Percentiles rank a stretch among this genome's conserved stretches.
These are phyloP conservation scores for Cantharis flavilabris DNA, from an alignment of 2,888 invertebrate species.

Conservation along the genomic window DNA sequence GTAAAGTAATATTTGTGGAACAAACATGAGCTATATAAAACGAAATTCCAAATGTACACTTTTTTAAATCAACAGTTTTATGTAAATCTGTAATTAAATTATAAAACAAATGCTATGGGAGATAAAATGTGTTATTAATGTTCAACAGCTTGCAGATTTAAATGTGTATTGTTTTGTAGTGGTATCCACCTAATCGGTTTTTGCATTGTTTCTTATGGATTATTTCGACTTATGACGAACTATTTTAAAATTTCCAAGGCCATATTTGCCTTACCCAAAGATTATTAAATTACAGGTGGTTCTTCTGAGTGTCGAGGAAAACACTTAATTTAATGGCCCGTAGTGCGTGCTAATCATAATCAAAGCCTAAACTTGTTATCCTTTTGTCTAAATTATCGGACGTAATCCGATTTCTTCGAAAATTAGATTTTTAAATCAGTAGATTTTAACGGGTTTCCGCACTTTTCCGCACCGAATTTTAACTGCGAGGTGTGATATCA, in stretches of 20 bases:
- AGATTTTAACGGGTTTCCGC: neutral
- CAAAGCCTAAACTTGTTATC: slow-evolving; percentile 12
- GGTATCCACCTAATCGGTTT: neutral
- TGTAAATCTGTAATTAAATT: neutral
- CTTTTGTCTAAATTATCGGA: slow-evolving; percentile 8
- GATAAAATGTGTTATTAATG: neutral
- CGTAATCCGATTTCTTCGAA: slow-evolving; percentile 14
- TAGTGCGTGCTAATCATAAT: slow-evolving; percentile 21
- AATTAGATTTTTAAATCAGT: neutral
- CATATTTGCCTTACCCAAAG: slow-evolving; percentile 3
- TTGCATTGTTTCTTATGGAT: neutral
- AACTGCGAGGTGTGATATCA: neutral
- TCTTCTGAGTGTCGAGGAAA: slow-evolving; percentile 9
- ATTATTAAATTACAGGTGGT: slow-evolving; percentile 12
- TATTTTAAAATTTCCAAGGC: slow-evolving; percentile 1
- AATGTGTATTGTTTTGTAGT: neutral
- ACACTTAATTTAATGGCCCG: slow-evolving; percentile 16
- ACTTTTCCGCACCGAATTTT: neutral
- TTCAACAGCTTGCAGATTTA: neutral
- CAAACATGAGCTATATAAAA: neutral
- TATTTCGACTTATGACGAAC: neutral
- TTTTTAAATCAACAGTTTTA: neutral
- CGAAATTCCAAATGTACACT: neutral
- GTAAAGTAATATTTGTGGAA: neutral
- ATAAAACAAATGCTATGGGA: neutral